Percentiles rank a stretch among this genome's conserved stretches.
Conservation (phyloP, 2,113 vertebrate genomes). For the Dunckerocampus dactyliophorus region DNA sequence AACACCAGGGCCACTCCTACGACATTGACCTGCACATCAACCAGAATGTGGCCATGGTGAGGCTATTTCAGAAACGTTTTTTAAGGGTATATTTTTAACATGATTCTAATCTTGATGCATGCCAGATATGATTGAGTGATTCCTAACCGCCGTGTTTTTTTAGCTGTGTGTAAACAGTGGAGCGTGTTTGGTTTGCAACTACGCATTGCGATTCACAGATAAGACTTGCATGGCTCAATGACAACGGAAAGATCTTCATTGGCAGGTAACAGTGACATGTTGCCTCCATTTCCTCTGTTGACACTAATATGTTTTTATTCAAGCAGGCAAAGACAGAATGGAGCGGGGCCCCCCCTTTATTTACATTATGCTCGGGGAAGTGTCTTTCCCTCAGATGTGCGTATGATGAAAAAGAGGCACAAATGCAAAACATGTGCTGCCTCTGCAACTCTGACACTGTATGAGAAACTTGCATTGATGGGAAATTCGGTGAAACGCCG, state of each 20-base stretch:
- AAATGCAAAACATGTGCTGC: slow-evolving; percentile 50
- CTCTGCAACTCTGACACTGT: slow-evolving; percentile 51
- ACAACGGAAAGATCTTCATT: background rate
- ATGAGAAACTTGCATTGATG: slow-evolving; percentile 40
- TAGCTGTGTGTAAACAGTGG: background rate
- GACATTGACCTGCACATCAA: slow-evolving; percentile 79
- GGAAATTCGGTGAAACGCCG: slow-evolving; percentile 26
- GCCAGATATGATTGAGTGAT: background rate
- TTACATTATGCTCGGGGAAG: slow-evolving; percentile 21
- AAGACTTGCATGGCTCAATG: background rate
- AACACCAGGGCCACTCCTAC: slow-evolving; percentile 77
- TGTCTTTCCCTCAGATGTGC: slow-evolving; percentile 18
- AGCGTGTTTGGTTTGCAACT: slow-evolving; percentile 1
- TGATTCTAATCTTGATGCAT: background rate
- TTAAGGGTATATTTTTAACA: no score
- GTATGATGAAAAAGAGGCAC: slow-evolving; percentile 14
- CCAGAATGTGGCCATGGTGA: slow-evolving; percentile 80
- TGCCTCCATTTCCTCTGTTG: slow-evolving; percentile 14
- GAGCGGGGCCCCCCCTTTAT: slow-evolving; percentile 40
- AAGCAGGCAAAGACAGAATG: slow-evolving; percentile 28
- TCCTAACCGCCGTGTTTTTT: background rate
- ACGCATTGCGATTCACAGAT: background rate
- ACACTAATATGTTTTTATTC: slow-evolving; percentile 39
- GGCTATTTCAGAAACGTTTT: slow-evolving; percentile 18
- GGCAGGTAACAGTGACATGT: slow-evolving; percentile 1